These are phyloP conservation scores for Lottia scabra DNA, from an alignment of 2,888 invertebrate species.

Conservation along the genomic window DNA sequence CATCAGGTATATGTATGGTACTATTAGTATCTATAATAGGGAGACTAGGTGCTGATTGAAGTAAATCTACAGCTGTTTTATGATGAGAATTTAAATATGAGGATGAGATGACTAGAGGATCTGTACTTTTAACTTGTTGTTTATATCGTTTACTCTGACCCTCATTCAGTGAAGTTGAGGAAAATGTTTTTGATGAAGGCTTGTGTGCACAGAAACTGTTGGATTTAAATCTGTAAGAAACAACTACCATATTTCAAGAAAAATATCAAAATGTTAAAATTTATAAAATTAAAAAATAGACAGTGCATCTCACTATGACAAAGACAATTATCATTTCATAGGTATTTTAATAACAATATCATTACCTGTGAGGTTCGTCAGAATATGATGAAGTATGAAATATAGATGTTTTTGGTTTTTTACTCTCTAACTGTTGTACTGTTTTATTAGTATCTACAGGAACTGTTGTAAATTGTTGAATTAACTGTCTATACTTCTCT, in stretches of 20 bases:
- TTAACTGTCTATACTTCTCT: slow-evolving; percentile 49
- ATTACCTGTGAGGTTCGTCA: too few species aligned
- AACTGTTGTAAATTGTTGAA: slow-evolving; percentile 51
- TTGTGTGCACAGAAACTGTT: too few species aligned
- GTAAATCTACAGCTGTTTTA: background rate
- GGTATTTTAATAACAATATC: too few species aligned
- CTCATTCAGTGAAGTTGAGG: background rate
- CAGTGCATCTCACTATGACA: too few species aligned
- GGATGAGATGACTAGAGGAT: background rate
- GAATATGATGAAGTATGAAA: too few species aligned
- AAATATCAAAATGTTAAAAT: background rate
- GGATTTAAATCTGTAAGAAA: too few species aligned
- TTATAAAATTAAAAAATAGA: too few species aligned
- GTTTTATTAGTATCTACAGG: slow-evolving; percentile 17
- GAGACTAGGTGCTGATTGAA: background rate
- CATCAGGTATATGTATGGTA: background rate
- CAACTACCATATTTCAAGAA: too few species aligned
- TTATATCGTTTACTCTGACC: too few species aligned
- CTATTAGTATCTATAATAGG: background rate
- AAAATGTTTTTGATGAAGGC: background rate
- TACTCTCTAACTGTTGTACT: background rate
- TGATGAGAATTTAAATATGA: background rate
- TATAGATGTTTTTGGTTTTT: slow-evolving; percentile 6
- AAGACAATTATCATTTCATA: too few species aligned
- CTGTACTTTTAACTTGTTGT: background rate